Percentiles rank a stretch among this genome's conserved stretches.
These are phyloP conservation scores for Meteorus sp. DNA, from an alignment of 1,140 invertebrate genomes.

Conservation along the genomic window DNA sequence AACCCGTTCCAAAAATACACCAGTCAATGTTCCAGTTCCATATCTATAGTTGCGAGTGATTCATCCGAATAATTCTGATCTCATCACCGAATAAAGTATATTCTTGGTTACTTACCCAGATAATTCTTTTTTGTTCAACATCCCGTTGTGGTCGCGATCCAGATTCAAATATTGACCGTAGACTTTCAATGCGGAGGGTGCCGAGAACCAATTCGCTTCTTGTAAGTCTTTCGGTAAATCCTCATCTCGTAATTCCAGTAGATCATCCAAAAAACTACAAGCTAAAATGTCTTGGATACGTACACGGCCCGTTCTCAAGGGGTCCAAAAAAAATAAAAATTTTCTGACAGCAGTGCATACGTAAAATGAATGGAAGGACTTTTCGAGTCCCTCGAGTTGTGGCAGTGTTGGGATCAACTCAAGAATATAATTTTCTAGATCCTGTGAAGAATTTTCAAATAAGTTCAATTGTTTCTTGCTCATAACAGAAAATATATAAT, in stretches of 20 bases:
- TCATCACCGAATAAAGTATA: slow-evolving; percentile 22
- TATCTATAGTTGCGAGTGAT: slow-evolving; percentile 62
- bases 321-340: slow-evolving; percentile 95
- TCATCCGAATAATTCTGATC: slow-evolving; percentile 17
- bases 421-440: slow-evolving; percentile 92
- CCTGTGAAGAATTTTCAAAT: slow-evolving; percentile 64
- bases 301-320: slow-evolving; percentile 82
- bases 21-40: slow-evolving; percentile 88
- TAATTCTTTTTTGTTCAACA: slow-evolving; percentile 88
- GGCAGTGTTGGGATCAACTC: slow-evolving; percentile 90
- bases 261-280: slow-evolving; percentile 89
- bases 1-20: slow-evolving; percentile 88
- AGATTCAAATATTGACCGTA: slow-evolving; percentile 93
- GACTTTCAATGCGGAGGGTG: slow-evolving; percentile 83
- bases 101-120: slow-evolving; percentile 64
- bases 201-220: slow-evolving; percentile 94
- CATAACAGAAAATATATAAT: slow-evolving; percentile 18
- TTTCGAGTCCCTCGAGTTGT: slow-evolving; percentile 86
- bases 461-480: no score
- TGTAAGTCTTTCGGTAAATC: slow-evolving; percentile 80
- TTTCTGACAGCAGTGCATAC: slow-evolving; percentile 93
- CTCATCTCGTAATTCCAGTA: slow-evolving; percentile 84
- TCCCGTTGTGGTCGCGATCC: slow-evolving; percentile 93
- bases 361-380: slow-evolving; percentile 95
- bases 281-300: slow-evolving; percentile 89